Evolutionary conservation across 2,113 vertebrate species (phyloP).

Genomic region (Tylochromis polylepis): DNA sequence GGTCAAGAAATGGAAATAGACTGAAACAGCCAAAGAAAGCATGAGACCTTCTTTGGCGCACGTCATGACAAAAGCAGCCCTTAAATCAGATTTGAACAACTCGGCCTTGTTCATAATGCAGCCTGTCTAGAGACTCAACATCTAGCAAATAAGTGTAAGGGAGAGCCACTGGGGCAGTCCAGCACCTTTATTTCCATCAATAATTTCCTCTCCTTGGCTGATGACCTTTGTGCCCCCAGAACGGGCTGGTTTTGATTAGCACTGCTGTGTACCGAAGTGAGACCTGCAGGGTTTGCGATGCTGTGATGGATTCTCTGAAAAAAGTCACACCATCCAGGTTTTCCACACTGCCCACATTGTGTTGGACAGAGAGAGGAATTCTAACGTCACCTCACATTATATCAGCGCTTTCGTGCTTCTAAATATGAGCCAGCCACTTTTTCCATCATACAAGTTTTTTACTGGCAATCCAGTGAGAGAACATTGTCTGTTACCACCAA

Average conservation of each 20-base stretch:
- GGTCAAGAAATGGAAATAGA: conserved; percentile 69
- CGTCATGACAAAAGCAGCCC: conserved; percentile 67
- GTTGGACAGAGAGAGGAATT: conserved; percentile 40
- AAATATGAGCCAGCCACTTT: conserved; percentile 42
- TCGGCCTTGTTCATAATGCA: conserved; percentile 53
- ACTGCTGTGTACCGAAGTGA: conserved; percentile 53
- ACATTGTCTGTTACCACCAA: conserved; percentile 42
- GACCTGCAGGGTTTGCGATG: conserved; percentile 73
- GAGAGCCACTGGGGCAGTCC: conserved; percentile 22
- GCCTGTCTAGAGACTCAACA: conserved; percentile 40
- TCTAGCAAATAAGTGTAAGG: not conserved
- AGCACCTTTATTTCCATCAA: conserved; percentile 65
- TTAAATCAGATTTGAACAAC: conserved; percentile 73
- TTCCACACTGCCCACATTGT: conserved; percentile 64
- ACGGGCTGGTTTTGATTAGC: conserved; percentile 65
- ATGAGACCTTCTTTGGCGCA: conserved; percentile 59
- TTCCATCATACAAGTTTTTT: conserved; percentile 44
- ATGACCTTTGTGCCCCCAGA: conserved; percentile 58
- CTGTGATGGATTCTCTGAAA: conserved; percentile 80
- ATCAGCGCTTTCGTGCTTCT: conserved; percentile 36
- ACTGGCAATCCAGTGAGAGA: conserved; percentile 38
- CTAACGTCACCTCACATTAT: conserved; percentile 63
- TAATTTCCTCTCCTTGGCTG: conserved; percentile 56
- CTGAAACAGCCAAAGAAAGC: conserved; percentile 68
- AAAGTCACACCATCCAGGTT: conserved; percentile 59